Evolutionary conservation across 2,113 vertebrate genomes (phyloP), one percentile per base, ranked within the genome.

Genomic region (Nerophis ophidion): DNA sequence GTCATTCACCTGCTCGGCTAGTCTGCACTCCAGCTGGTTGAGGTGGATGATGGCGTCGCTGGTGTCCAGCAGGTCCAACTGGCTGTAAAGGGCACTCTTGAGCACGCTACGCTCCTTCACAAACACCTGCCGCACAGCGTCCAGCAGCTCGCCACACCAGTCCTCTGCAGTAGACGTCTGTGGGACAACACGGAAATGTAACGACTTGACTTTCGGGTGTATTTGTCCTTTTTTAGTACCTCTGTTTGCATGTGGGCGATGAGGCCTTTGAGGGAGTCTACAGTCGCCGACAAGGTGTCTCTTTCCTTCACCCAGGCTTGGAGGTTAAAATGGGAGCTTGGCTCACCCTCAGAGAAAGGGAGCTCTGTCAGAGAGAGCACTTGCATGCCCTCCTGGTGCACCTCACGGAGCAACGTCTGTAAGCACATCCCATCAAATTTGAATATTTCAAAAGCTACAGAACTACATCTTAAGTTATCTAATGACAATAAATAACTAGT

Each of bases 321-420:
- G 63, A 85, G 10, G 10, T 72, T 75, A 65, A 88, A 87, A 54
- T 70, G 71, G 65, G 61, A 5, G n/a, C 69, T 68, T 12, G 54
- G 71, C 19, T 94, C 90, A 12, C 72, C 88, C 19, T 92, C 93
- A 66, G 69, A 52, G n/a, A 68, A 63, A 0, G 92, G 88, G 17
- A 91, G 77, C 79, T 96, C 93, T 0, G 95, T 92, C 61, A 99
- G 91, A 15, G 93, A 94, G 8, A 99, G 87, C 7, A 99, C 95
- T 79, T 96, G 93, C 84, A 95, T 87, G 6, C 97, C 95, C 79
- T 99, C 97, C 61, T 91, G 91, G 77, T 97, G 95, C 3, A 99
- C 94, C 74, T 96, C 97, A 65, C 90, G 90, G 55, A 99, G 87
- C 77, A 98, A 86, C 42, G 88, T 90, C 97, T 99, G 34, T 19